phyloP scores from a whole-genome alignment of 2,113 vertebrate species.

The Jacana jacana region DNA sequence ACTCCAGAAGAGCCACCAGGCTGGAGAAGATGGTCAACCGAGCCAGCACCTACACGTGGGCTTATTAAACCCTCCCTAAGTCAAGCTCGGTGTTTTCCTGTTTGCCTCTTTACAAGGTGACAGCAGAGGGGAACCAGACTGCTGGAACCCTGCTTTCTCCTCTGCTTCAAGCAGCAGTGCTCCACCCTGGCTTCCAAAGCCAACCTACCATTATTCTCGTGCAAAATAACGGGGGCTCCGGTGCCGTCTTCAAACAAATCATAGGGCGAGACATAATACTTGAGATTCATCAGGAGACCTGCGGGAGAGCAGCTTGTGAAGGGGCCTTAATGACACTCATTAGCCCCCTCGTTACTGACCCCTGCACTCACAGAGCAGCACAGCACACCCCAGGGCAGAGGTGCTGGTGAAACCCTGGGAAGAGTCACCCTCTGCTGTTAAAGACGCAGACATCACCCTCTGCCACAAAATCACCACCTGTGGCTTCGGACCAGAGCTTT shows the following conservation, averaged over 20 bases:
- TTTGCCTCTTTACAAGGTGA: too few species aligned
- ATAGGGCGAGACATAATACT: slow-evolving; percentile 96
- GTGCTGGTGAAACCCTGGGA: neutral
- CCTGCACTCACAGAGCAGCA: neutral
- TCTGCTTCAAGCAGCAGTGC: neutral
- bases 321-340: fast-evolving
- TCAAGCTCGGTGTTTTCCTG: neutral
- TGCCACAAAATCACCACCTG: fast-evolving
- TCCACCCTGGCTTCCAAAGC: neutral
- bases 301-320: slow-evolving; percentile 19
- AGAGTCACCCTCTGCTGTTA: neutral
- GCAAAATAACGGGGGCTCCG: slow-evolving; percentile 81
- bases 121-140: neutral
- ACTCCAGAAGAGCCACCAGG: neutral
- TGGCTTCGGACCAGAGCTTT: too few species aligned
- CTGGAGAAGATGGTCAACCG: neutral
- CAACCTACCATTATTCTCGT: slow-evolving; percentile 81
- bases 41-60: neutral
- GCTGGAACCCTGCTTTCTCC: neutral
- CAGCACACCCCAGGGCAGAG: neutral
- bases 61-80: neutral
- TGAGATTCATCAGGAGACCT: slow-evolving; percentile 93
- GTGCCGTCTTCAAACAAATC: slow-evolving; percentile 91
- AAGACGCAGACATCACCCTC: neutral
- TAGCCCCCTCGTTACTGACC: fast-evolving